Evolutionary conservation across 2,888 invertebrate species (phyloP), one percentile per base, ranked within the genome.

Genomic region (Lasioglossum zephyrum): DNA sequence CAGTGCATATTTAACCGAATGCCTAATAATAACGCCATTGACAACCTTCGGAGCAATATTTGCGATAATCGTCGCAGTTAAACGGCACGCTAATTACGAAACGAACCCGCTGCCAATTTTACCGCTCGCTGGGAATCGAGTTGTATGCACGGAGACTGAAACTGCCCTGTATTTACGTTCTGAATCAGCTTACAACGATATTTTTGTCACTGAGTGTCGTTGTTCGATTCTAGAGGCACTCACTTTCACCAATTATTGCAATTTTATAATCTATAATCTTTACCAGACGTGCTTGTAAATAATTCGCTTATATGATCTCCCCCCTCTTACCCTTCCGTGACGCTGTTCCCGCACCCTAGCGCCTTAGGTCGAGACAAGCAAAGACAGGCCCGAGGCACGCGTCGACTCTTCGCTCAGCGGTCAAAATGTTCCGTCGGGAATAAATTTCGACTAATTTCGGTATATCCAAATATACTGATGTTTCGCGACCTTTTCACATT

Each of bases 51-150:
- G 39, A 26, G 69, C 39, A 53, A 53, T 77, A 70, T 70, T 77
- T 70, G 77, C 77, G 77, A 77, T 77, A 77, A 77, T 77, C 70
- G 69, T 70, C 5, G 73, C 39, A 39, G 77, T 66, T 70, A 49
- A 39, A 39, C 53, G 77, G 18, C n/a, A 26, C 41, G 70, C 49
- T 77, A 77, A 77, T 77, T 77, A 53, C 77, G 39, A 41, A 77
- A 77, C 66, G 39, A 26, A 53, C 69, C 49, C 1, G 69, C n/a
- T 39, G 69, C 66, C 53, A 49, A 53, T 77, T 77, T 66, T 70
- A n/a, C 18, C 53, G 77, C 39, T 39, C 18, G 39, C 39, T 18
- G 49, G n/a, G 66, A 22, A 47, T 49, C 49, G 22, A 53, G 69
- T n/a, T 26, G 22, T 31, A 22, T 44, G 26, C 41, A 41, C 39